phyloP scores from a whole-genome alignment of 2,888 invertebrate genomes.

The Archips xylosteana region DNA sequence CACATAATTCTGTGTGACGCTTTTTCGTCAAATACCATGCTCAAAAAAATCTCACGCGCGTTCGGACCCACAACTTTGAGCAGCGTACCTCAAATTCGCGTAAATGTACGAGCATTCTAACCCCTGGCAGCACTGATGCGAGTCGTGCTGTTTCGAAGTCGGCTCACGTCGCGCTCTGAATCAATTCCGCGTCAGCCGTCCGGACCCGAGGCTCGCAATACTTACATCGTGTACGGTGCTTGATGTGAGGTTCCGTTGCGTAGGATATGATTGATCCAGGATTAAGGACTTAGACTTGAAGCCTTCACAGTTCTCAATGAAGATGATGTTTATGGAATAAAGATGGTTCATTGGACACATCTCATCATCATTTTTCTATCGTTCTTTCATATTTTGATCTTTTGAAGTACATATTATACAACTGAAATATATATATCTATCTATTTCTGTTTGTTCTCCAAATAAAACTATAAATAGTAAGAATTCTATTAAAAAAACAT shows the following conservation, averaged over 20 bases:
- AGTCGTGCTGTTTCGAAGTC: constrained; percentile 62
- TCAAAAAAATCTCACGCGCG: background rate
- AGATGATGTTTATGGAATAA: too few relatives aligned
- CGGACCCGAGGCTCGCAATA: constrained; percentile 20
- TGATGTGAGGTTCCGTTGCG: constrained; percentile 4
- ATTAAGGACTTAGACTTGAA: background rate
- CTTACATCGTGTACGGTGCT: constrained; percentile 11
- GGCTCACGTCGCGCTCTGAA: constrained; percentile 78
- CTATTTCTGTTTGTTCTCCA: too few relatives aligned
- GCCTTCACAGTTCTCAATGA: too few relatives aligned
- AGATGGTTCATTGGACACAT: too few relatives aligned
- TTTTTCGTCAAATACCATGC: too few relatives aligned
- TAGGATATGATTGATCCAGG: constrained; percentile 7
- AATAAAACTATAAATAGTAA: too few relatives aligned
- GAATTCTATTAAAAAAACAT: too few relatives aligned
- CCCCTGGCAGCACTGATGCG: background rate
- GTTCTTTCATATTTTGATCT: too few relatives aligned
- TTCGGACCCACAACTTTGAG: background rate
- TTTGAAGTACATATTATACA: too few relatives aligned
- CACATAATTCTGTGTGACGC: too few relatives aligned
- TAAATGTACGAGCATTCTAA: background rate
- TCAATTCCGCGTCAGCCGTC: constrained; percentile 76
- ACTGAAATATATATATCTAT: too few relatives aligned
- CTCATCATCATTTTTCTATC: too few relatives aligned
- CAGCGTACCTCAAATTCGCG: background rate